A percentile compares a stretch with the other conserved stretches of the same genome.
These are phyloP conservation scores for Drosophila subpulchrella DNA, from an alignment of 1,140 invertebrate genomes.

Conservation along the genomic window DNA sequence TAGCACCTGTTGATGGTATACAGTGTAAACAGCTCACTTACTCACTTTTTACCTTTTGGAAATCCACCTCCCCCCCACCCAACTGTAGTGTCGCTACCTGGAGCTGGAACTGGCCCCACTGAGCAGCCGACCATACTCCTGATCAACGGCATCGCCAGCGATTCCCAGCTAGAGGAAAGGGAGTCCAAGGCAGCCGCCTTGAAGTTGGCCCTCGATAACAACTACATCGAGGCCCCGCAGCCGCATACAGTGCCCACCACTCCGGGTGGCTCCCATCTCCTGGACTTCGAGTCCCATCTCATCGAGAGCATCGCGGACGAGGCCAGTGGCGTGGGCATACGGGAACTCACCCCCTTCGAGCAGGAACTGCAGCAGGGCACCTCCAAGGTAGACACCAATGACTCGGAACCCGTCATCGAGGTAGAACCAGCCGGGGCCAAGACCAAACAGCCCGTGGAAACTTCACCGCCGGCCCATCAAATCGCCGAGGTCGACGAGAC, in stretches of 20 bases:
- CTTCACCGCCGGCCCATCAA: constrained; percentile 59
- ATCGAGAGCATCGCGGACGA: constrained; percentile 71
- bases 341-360: constrained; percentile 70
- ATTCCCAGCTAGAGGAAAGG: constrained; percentile 53
- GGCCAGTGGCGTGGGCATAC: constrained; percentile 73
- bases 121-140: constrained; percentile 81
- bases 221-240: constrained; percentile 27
- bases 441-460: constrained; percentile 66
- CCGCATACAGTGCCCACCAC: constrained; percentile 43
- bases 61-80: background rate
- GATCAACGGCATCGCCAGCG: constrained; percentile 72
- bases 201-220: constrained; percentile 58
- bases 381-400: constrained; percentile 69
- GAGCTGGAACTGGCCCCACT: constrained; percentile 70
- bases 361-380: constrained; percentile 72
- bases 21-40: constrained; percentile 37
- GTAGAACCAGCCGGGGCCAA: constrained; percentile 73
- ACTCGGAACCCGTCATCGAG: constrained; percentile 67
- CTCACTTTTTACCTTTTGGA: constrained; percentile 1
- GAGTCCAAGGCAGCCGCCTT: constrained; percentile 39
- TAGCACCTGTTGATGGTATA: constrained; percentile 69
- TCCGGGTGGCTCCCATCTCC: constrained; percentile 66
- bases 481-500: constrained; percentile 68
- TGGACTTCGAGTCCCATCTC: constrained; percentile 82
- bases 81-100: constrained; percentile 79